phyloP scores from a whole-genome alignment of 2,888 invertebrate species.

The Polia nebulosa region DNA sequence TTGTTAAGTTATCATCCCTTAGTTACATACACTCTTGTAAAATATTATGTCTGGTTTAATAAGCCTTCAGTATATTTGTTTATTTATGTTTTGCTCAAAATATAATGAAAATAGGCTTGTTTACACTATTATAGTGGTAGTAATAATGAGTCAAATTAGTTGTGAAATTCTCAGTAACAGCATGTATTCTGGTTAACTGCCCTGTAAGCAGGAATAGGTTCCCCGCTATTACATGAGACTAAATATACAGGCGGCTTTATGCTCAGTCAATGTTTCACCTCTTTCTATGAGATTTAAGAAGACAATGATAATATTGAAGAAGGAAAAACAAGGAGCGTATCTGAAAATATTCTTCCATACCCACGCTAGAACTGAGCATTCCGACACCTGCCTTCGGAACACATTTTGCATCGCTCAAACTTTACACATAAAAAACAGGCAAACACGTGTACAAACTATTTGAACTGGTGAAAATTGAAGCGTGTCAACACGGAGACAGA shows the following conservation, averaged over 20 bases:
- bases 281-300: neutral
- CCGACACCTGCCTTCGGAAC: conserved; percentile 8
- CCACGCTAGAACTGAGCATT: neutral
- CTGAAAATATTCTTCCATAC: neutral
- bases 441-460: conserved; percentile 61
- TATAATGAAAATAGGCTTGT: neutral
- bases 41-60: no score
- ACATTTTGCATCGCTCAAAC: conserved; percentile 33
- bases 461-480: conserved; percentile 59
- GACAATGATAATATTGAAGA: neutral
- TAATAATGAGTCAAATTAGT: neutral
- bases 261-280: neutral
- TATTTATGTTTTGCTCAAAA: neutral
- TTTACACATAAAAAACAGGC: conserved; percentile 42
- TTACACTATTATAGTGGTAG: neutral
- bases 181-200: neutral
- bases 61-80: neutral
- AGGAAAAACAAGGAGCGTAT: neutral
- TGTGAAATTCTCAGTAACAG: neutral
- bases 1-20: no score
- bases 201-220: neutral
- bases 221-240: neutral
- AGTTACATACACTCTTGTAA: no score
- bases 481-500: conserved; percentile 53
- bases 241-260: neutral